Base-by-base conservation (phyloP, 1,140 invertebrate genomes). In the Drosophila leontia region DNA sequence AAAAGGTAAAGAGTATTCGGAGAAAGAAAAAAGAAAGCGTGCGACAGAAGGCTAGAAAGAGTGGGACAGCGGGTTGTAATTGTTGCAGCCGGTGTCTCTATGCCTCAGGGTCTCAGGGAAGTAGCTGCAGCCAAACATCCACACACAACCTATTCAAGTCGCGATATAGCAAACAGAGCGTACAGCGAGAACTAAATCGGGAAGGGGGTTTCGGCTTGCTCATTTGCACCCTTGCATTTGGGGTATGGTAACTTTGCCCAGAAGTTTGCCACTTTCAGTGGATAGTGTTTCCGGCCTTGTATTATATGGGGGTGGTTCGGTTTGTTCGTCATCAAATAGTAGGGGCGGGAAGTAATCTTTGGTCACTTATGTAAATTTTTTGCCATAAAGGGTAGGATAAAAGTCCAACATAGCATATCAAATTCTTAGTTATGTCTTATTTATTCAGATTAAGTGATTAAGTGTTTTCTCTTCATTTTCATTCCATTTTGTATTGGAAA, bases 21-120 rank as follows among this genome's bases (percentile, higher is more conserved):
- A 76, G 68, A 74, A 26, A 47, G 45, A 81, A 88, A 88, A 88
- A 84, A 84, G 85, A 87, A 87, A 87, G 84, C 84, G 85, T 88
- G 80, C 65, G 85, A 87, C 75, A 53, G 2, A 32, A 53, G 34
- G n/a, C 29, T 7, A 32, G 19, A 69, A 26, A 35, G 23, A 64
- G 62, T 11, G 53, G 13, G 29, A 32, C 56, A 71, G 29, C 4
- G 12, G n/a, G 19, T 7, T 35, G 44, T 71, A 72, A 50, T 48
- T 71, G 65, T 26, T 72, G 69, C 35, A 45, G 69, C 45, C 50
- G 35, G 53, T 71, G 53, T 41, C 67, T 71, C 12, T 56, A 12
- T 39, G 42, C 59, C 60, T 15, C 50, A 7, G 26, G 63, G 23
- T 69, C 48, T 72, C 67, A 60, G 67, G 67, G 69, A 72, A 72